Evolutionary conservation across 2,888 invertebrate species (phyloP).

Genomic region (Rhynchonema sp.): DNA sequence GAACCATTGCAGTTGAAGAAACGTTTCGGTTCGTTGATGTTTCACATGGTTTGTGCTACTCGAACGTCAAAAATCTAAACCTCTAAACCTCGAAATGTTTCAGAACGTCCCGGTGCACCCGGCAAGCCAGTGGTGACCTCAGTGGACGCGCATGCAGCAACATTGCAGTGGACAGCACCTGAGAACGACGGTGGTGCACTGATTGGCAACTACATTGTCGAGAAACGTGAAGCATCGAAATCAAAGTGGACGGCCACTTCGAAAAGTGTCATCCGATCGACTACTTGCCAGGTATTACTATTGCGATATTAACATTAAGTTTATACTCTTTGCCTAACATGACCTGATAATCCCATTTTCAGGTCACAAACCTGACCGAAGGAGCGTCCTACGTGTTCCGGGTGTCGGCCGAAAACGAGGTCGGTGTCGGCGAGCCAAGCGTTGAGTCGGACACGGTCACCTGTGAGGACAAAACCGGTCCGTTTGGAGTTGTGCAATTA

Average conservation of each 20-base stretch:
- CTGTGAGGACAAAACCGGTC: not conserved
- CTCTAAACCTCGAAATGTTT: too few species aligned
- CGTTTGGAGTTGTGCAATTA: too few species aligned
- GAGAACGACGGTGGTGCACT: slow-evolving; percentile 57
- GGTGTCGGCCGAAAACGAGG: slow-evolving; percentile 60
- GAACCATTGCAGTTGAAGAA: slow-evolving; percentile 27
- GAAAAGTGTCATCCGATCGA: not conserved
- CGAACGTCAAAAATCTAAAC: too few species aligned
- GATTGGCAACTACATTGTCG: slow-evolving; percentile 31
- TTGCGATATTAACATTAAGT: too few species aligned
- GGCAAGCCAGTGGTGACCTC: slow-evolving; percentile 57
- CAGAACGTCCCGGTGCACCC: slow-evolving; percentile 63
- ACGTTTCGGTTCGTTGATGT: not conserved
- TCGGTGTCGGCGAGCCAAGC: slow-evolving; percentile 31
- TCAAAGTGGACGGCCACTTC: slow-evolving; percentile 2
- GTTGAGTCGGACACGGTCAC: not conserved
- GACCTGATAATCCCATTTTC: too few species aligned
- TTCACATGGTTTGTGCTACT: too few species aligned
- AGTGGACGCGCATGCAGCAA: slow-evolving; percentile 26
- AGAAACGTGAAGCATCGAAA: slow-evolving; percentile 3
- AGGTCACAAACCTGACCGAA: slow-evolving; percentile 59
- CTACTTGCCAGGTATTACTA: not conserved
- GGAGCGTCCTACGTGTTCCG: slow-evolving; percentile 86
- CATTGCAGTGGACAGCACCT: slow-evolving; percentile 48
- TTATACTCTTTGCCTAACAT: too few species aligned